Percentiles rank a stretch among this genome's conserved stretches.
Evolutionary conservation across 2,797 vertebrate genomes (phyloP).

Genomic region (Nannoperca australis): DNA sequence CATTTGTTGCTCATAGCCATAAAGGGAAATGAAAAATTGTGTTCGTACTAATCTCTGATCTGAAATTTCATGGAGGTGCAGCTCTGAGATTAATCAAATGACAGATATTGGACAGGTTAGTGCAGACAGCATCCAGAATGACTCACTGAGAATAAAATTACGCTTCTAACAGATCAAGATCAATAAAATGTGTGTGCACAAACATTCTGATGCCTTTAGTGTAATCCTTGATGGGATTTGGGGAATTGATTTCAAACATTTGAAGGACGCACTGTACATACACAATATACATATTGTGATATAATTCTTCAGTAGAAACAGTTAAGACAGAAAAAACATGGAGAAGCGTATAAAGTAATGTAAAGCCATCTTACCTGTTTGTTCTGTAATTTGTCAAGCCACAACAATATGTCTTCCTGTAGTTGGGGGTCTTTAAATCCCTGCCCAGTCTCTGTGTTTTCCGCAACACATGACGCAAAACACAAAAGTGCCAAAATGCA

Average conservation of each 20-base stretch:
- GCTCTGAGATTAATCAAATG: slow-evolving; percentile 13
- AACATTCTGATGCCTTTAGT: not conserved
- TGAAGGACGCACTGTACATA: too few species aligned
- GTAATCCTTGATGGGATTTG: not conserved
- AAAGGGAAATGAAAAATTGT: not conserved
- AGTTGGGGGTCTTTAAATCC: slow-evolving; percentile 34
- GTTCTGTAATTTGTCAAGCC: slow-evolving; percentile 34
- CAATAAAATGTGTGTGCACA: slow-evolving; percentile 14
- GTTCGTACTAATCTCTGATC: slow-evolving; percentile 13
- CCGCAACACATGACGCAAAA: slow-evolving; percentile 33
- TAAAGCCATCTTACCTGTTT: slow-evolving; percentile 57
- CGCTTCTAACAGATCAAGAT: slow-evolving; percentile 5
- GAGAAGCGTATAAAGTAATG: not conserved
- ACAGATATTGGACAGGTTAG: slow-evolving; percentile 11
- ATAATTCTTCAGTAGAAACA: not conserved
- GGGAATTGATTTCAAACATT: not conserved
- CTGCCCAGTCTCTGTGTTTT: slow-evolving; percentile 7
- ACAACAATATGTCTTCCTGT: slow-evolving; percentile 26
- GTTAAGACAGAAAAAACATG: not conserved
- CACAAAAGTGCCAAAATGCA: slow-evolving; percentile 59
- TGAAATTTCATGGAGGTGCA: slow-evolving; percentile 23
- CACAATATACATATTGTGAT: not conserved
- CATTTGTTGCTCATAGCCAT: not conserved
- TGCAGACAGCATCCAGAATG: slow-evolving; percentile 15
- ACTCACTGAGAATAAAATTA: slow-evolving; percentile 11